Evolutionary conservation across 1,140 invertebrate species (phyloP), one percentile per base, ranked within the genome.

Genomic region (Eupristina koningsbergeri): DNA sequence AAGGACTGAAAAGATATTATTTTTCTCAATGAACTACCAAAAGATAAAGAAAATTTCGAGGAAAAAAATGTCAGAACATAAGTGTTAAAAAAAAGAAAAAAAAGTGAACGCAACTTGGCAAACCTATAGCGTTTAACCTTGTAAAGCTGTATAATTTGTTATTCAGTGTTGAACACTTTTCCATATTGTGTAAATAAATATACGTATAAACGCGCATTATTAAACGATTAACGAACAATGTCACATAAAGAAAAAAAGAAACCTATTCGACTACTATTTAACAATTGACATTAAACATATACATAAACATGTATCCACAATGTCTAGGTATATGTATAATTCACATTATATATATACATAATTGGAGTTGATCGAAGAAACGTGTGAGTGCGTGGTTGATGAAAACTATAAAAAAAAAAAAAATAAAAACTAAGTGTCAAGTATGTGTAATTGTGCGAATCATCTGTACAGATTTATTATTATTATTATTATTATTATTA

Each of bases 111-210:
- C 47, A 58, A 61, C 73, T 76, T 26, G 71, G 63, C 74, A 26
- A 71, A 53, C 53, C 26, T 17, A n/a, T n/a, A 58, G 74, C 34
- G 61, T 75, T 84, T 80, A 85, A 81, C 26, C 63, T 81, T 81
- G 79, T 85, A 85, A 81, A 85, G 79, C 63, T 85, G 79, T 85
- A 85, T 81, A 81, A 85, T 85, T 85, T 85, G 84, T 85, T 85
- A 85, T 81, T 85, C 31, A 74, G 84, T 85, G 79, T 85, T 81
- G 84, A 85, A 81, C 74, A 85, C 79, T 85, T 85, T 45, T 67
- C 50, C 74, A 85, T 81, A 81, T 39, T 77, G 29, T 85, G 61
- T 80, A 81, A 39, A 81, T 77, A 85, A 63, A 79, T 79, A 84
- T 77, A 77, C 47, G 47, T 85, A 78, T 81, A 85, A 85, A 77